Percentiles rank a stretch among this genome's conserved stretches.
These are phyloP conservation scores for Python bivittatus DNA, from an alignment of 2,113 vertebrate genomes.

Conservation along the genomic window DNA sequence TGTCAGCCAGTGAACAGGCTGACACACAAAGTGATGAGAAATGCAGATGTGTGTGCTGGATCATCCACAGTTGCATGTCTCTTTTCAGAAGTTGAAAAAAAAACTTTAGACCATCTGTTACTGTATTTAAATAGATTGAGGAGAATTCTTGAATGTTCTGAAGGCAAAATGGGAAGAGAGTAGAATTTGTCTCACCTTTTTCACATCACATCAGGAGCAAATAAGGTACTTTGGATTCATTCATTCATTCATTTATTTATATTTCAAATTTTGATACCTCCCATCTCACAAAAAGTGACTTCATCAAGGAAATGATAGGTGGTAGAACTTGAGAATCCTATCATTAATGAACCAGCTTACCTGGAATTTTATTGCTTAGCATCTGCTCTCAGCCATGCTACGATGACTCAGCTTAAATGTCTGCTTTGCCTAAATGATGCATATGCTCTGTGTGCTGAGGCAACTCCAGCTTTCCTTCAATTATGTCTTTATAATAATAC, in stretches of 20 bases:
- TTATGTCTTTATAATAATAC: constrained; percentile 54
- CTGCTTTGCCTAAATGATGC: constrained; percentile 69
- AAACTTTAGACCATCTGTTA: not conserved
- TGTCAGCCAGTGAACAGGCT: not conserved
- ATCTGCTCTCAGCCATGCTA: constrained; percentile 57
- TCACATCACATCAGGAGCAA: not conserved
- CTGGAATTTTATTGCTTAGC: constrained; percentile 58
- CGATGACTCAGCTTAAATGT: constrained; percentile 69
- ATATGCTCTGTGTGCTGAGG: constrained; percentile 61
- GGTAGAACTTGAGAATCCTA: constrained; percentile 56
- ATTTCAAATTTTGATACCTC: no score
- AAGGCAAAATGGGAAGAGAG: not conserved
- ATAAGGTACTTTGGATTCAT: not conserved
- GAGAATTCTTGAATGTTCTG: constrained; percentile 29
- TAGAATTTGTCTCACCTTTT: constrained; percentile 11
- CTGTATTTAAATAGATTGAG: not conserved
- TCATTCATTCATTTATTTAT: no score
- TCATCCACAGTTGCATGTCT: not conserved
- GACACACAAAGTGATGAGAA: not conserved
- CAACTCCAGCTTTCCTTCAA: constrained; percentile 60
- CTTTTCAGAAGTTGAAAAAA: not conserved
- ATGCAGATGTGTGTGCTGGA: not conserved
- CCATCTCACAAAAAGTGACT: no score
- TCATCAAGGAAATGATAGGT: constrained; percentile 24
- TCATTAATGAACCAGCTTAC: constrained; percentile 63